phyloP scores from a whole-genome alignment of 2,888 invertebrate genomes.

The Mythimna impura region DNA sequence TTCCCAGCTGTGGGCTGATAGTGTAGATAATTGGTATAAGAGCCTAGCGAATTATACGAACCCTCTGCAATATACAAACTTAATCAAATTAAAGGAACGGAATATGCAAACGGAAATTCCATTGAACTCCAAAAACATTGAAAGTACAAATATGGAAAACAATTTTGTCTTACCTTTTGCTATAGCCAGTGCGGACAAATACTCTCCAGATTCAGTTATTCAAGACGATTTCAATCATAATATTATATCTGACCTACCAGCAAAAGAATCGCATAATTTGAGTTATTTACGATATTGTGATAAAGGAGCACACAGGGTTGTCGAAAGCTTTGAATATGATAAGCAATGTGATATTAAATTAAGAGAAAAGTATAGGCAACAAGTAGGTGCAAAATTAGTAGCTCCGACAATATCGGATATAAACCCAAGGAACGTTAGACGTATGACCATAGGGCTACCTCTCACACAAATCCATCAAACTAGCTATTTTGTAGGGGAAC shows the following conservation, averaged over 20 bases:
- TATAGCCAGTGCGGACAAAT: slow-evolving; percentile 1
- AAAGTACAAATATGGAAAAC: slow-evolving; percentile 12
- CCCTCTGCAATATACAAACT: slow-evolving; percentile 20
- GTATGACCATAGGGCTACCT: slow-evolving; percentile 76
- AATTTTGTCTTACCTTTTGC: slow-evolving; percentile 18
- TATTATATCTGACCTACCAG: slow-evolving; percentile 15
- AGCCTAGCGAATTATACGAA: slow-evolving; percentile 48
- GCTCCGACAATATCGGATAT: slow-evolving; percentile 67
- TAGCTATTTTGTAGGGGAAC: not conserved
- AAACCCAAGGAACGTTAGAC: slow-evolving; percentile 80
- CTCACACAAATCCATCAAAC: slow-evolving; percentile 21
- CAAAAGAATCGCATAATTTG: slow-evolving; percentile 31
- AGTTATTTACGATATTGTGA: slow-evolving; percentile 24
- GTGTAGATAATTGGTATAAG: slow-evolving; percentile 64
- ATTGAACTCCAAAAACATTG: not conserved
- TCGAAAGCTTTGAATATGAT: slow-evolving; percentile 53
- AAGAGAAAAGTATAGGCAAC: slow-evolving; percentile 71
- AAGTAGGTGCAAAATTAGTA: slow-evolving; percentile 71
- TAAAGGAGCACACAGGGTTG: slow-evolving; percentile 50
- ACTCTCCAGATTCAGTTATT: slow-evolving; percentile 9
- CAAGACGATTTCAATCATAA: slow-evolving; percentile 7
- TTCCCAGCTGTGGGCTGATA: slow-evolving; percentile 50
- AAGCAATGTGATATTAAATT: slow-evolving; percentile 71
- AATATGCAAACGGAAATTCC: not conserved
- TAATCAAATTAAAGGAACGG: slow-evolving; percentile 12